phyloP scores from a whole-genome alignment of 2,888 invertebrate species.

The Syritta pipiens region DNA sequence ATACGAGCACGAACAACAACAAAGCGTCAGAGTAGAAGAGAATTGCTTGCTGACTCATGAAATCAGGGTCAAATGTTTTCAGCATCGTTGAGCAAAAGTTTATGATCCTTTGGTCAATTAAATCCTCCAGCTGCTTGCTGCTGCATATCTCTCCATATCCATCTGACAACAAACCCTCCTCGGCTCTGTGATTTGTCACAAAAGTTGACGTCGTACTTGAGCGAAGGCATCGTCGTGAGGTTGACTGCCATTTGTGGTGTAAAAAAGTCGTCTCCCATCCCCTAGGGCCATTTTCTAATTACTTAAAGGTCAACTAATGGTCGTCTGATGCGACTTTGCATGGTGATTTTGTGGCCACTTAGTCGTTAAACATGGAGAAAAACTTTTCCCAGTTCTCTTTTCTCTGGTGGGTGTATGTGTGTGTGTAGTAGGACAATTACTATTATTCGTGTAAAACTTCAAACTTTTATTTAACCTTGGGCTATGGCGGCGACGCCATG shows the following conservation, averaged over 20 bases:
- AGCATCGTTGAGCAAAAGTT: constrained; percentile 77
- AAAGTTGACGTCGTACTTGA: constrained; percentile 40
- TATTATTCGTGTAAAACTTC: background rate
- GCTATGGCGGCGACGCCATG: constrained; percentile 21
- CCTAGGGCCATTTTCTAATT: constrained; percentile 58
- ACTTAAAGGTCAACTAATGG: constrained; percentile 69
- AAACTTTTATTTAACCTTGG: constrained; percentile 43
- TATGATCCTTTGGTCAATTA: constrained; percentile 79
- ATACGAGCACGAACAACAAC: constrained; percentile 47
- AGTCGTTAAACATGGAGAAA: constrained; percentile 66
- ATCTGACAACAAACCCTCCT: constrained; percentile 18
- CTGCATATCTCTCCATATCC: constrained; percentile 45
- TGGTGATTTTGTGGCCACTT: constrained; percentile 69
- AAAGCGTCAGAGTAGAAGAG: constrained; percentile 17
- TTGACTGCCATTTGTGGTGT: constrained; percentile 51
- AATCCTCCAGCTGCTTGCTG: constrained; percentile 73
- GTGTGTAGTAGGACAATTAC: constrained; percentile 1
- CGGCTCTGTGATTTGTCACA: constrained; percentile 60
- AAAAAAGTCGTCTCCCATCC: constrained; percentile 2
- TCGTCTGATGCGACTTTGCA: constrained; percentile 65
- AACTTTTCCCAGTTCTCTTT: constrained; percentile 35
- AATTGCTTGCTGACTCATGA: constrained; percentile 75
- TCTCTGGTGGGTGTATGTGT: background rate
- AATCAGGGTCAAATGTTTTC: constrained; percentile 77
- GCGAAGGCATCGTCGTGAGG: constrained; percentile 10